These are phyloP conservation scores for Ptychoptera contaminata DNA, from an alignment of 2,888 invertebrate genomes.

Conservation along the genomic window DNA sequence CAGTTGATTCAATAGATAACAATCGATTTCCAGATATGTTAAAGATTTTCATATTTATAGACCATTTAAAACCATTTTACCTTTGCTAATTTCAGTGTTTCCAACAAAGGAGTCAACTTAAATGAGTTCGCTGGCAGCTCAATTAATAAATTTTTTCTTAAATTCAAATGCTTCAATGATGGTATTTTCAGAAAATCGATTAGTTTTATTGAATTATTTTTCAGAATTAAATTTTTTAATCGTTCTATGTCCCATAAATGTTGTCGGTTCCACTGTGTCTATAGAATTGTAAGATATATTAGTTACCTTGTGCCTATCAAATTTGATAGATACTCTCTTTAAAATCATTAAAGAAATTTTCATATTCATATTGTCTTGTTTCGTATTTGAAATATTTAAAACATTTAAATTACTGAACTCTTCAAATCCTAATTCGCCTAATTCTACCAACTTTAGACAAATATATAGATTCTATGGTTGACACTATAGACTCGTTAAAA, in stretches of 20 bases:
- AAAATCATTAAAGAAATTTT: constrained; percentile 18
- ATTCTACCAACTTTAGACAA: constrained; percentile 16
- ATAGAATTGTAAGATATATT: constrained; percentile 23
- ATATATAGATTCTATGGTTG: constrained; percentile 14
- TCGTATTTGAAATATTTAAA: constrained; percentile 21
- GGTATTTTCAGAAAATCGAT: constrained; percentile 15
- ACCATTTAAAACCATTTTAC: constrained; percentile 1
- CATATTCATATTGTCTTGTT: constrained; percentile 13
- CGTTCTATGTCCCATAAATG: constrained; percentile 18
- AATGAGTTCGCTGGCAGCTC: constrained; percentile 13
- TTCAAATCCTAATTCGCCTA: constrained; percentile 18
- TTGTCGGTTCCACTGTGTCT: constrained; percentile 12
- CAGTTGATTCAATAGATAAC: constrained; percentile 14
- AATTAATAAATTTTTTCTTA: constrained; percentile 19
- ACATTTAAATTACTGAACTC: constrained; percentile 14
- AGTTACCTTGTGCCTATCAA: constrained; percentile 16
- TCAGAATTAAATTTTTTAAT: constrained; percentile 11
- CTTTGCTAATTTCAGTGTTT: constrained; percentile 19
- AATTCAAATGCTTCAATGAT: constrained; percentile 15
- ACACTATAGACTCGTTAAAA: background rate
- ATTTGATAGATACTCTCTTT: constrained; percentile 13
- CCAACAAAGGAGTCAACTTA: constrained; percentile 11
- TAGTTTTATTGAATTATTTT: background rate
- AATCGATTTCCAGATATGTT: constrained; percentile 13
- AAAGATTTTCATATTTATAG: background rate